Conservation (phyloP, 2,888 invertebrate genomes). For the Griposia aprilina region DNA sequence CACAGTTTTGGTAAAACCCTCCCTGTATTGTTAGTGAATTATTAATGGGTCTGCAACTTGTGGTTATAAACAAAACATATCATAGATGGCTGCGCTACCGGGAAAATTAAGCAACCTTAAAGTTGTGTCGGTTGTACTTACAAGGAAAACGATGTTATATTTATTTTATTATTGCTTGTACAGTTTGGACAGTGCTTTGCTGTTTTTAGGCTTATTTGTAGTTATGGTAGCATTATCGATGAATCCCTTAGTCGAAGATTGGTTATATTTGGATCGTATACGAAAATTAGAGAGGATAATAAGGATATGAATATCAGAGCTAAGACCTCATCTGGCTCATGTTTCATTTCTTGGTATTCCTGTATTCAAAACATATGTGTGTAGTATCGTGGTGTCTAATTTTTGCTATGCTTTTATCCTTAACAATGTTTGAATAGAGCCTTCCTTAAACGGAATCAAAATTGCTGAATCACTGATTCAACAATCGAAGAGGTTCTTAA, state of each 20-base stretch:
- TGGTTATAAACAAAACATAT: constrained; percentile 72
- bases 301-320: neutral
- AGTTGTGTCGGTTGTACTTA: constrained; percentile 58
- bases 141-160: constrained; percentile 72
- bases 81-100: constrained; percentile 77
- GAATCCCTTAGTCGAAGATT: neutral
- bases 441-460: neutral
- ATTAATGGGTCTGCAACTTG: constrained; percentile 65
- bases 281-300: no score
- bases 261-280: neutral
- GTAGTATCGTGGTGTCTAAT: neutral
- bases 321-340: neutral
- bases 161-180: constrained; percentile 7
- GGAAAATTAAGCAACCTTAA: constrained; percentile 82
- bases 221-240: neutral
- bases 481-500: constrained; percentile 9
- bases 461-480: constrained; percentile 10
- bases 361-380: no score
- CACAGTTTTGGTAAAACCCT: constrained; percentile 61
- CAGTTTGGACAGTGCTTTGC: neutral
- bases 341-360: neutral
- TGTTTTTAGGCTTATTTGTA: neutral
- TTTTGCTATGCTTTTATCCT: neutral
- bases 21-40: constrained; percentile 72
- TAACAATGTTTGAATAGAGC: neutral